Evolutionary conservation across 2,797 vertebrate species (phyloP).

Genomic region (Epinephelus awoara): DNA sequence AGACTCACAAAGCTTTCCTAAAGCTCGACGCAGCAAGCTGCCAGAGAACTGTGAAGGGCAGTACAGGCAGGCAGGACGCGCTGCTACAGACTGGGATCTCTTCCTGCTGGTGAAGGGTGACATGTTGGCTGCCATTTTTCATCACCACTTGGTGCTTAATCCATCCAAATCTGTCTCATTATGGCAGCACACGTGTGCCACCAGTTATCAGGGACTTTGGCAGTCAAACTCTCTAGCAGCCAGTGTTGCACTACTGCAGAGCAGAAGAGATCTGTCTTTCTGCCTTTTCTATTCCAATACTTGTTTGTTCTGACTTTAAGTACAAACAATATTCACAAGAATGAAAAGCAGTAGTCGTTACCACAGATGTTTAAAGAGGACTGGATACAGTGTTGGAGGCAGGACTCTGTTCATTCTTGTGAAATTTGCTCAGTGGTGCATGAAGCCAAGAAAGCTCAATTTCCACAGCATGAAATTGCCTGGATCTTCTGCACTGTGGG

Average conservation of each 20-base stretch:
- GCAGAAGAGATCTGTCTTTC: slow-evolving; percentile 10
- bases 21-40: slow-evolving; percentile 52
- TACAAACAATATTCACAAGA: not conserved
- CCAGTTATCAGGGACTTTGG: slow-evolving; percentile 59
- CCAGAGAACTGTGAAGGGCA: slow-evolving; percentile 64
- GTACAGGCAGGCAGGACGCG: slow-evolving; percentile 45
- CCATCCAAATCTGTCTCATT: slow-evolving; percentile 81
- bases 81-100: slow-evolving; percentile 66
- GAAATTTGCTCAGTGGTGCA: no score
- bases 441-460: no score
- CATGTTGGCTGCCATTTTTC: slow-evolving; percentile 77
- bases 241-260: slow-evolving; percentile 35
- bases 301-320: slow-evolving; percentile 17
- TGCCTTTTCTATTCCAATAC: not conserved
- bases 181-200: slow-evolving; percentile 68
- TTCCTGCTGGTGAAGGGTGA: slow-evolving; percentile 74
- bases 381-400: no score
- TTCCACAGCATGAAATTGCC: no score
- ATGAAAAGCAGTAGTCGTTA: not conserved
- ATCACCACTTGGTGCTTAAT: slow-evolving; percentile 78
- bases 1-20: slow-evolving; percentile 56
- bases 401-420: no score
- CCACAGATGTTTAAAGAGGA: no score
- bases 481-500: no score
- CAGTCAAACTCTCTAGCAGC: slow-evolving; percentile 38